These are phyloP conservation scores for Perithous albicinctus DNA, from an alignment of 2,888 invertebrate genomes.

Conservation along the genomic window DNA sequence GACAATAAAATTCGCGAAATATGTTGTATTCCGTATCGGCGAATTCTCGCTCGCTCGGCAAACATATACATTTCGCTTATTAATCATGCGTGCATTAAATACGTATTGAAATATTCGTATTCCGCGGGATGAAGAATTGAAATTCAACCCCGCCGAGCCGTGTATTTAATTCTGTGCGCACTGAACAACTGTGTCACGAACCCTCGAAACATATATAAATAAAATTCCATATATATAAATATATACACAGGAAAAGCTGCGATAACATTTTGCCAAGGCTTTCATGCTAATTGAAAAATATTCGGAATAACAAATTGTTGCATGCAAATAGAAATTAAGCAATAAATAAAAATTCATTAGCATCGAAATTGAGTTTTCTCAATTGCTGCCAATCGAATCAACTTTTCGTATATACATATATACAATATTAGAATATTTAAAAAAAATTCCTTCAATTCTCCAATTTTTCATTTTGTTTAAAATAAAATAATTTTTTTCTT, in stretches of 20 bases:
- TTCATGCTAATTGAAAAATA: slow-evolving; percentile 28
- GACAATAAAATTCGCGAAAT: slow-evolving; percentile 6
- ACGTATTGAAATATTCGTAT: slow-evolving; percentile 1
- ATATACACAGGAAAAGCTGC: no score
- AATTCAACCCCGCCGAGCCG: not conserved
- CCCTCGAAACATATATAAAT: not conserved
- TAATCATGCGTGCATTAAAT: slow-evolving; percentile 3
- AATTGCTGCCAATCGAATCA: not conserved
- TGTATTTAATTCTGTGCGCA: slow-evolving; percentile 3
- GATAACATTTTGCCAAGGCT: slow-evolving; percentile 1
- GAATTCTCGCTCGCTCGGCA: not conserved
- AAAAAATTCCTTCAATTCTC: no score
- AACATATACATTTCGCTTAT: not conserved
- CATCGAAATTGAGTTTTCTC: not conserved
- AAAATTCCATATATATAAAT: no score
- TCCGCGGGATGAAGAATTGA: not conserved
- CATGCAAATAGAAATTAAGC: slow-evolving; percentile 14
- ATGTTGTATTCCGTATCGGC: not conserved
- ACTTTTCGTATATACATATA: no score
- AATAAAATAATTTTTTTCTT: no score
- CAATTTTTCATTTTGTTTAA: no score
- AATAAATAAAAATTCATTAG: not conserved
- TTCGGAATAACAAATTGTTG: not conserved
- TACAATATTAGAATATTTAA: no score
- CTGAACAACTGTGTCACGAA: not conserved